Percentiles rank a stretch among this genome's conserved stretches.
Conservation (phyloP, 2,113 vertebrate species). For the Trachemys scripta region DNA sequence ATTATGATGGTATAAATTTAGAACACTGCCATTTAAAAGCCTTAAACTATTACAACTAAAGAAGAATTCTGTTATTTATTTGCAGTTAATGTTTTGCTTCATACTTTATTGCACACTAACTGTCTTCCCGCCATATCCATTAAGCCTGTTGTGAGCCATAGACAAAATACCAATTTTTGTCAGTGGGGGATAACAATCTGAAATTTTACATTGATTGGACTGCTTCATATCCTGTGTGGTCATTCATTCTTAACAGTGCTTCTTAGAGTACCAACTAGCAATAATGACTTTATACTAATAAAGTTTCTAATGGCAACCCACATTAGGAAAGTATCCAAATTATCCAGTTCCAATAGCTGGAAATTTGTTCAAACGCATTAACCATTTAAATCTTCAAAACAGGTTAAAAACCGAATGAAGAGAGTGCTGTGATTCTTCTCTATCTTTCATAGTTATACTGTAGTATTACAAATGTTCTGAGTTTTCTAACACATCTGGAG, state of each 20-base stretch:
- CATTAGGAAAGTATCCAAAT: conserved; percentile 69
- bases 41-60: conserved; percentile 44
- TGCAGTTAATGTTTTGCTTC: conserved; percentile 67
- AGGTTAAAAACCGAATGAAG: not conserved
- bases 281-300: conserved; percentile 70
- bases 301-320: conserved; percentile 52
- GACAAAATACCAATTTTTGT: conserved; percentile 58
- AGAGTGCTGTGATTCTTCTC: not conserved
- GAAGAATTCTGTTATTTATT: conserved; percentile 59
- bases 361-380: conserved; percentile 59
- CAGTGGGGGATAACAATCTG: conserved; percentile 52
- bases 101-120: conserved; percentile 58
- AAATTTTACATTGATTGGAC: conserved; percentile 69
- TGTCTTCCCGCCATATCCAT: conserved; percentile 42
- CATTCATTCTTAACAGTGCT: conserved; percentile 65
- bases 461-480: not conserved
- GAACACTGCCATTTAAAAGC: conserved; percentile 23
- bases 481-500: not conserved
- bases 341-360: conserved; percentile 37
- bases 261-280: conserved; percentile 44
- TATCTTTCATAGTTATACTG: not conserved
- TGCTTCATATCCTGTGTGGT: conserved; percentile 43
- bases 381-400: conserved; percentile 50
- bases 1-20: conserved; percentile 1
- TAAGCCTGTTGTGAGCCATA: conserved; percentile 58